phyloP scores from a whole-genome alignment of 2,888 invertebrate genomes.

The Cerceris rybyensis region DNA sequence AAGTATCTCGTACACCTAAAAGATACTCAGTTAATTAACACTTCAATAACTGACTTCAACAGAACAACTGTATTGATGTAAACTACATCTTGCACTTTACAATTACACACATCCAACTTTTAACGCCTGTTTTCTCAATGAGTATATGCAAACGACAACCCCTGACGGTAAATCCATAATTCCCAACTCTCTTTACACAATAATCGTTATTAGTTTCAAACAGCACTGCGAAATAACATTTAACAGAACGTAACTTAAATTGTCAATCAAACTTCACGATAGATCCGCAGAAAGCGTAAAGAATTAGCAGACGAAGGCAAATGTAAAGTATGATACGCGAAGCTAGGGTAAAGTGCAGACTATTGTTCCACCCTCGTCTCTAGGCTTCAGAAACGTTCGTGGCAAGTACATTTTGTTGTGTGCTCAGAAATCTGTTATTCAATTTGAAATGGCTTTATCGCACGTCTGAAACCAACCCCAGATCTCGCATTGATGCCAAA shows the following conservation, averaged over 20 bases:
- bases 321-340: constrained; percentile 41
- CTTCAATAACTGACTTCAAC: too few relatives aligned
- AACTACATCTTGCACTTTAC: too few relatives aligned
- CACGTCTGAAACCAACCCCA: constrained; percentile 65
- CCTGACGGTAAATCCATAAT: neutral
- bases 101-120: too few relatives aligned
- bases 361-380: constrained; percentile 65
- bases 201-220: neutral
- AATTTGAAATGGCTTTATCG: constrained; percentile 71
- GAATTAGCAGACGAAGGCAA: constrained; percentile 24
- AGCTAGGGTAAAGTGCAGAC: constrained; percentile 49
- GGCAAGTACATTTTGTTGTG: constrained; percentile 72
- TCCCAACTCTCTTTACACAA: neutral
- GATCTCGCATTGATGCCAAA: constrained; percentile 69
- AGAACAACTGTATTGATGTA: too few relatives aligned
- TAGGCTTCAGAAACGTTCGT: constrained; percentile 60
- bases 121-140: too few relatives aligned
- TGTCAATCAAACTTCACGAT: constrained; percentile 27
- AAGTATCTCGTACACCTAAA: too few relatives aligned
- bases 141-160: too few relatives aligned
- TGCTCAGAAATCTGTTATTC: constrained; percentile 71
- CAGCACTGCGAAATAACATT: neutral
- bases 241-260: constrained; percentile 4
- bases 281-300: constrained; percentile 29
- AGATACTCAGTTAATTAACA: too few relatives aligned